Evolutionary conservation across 2,797 vertebrate species (phyloP).

Genomic region (Gymnocypris eckloni): DNA sequence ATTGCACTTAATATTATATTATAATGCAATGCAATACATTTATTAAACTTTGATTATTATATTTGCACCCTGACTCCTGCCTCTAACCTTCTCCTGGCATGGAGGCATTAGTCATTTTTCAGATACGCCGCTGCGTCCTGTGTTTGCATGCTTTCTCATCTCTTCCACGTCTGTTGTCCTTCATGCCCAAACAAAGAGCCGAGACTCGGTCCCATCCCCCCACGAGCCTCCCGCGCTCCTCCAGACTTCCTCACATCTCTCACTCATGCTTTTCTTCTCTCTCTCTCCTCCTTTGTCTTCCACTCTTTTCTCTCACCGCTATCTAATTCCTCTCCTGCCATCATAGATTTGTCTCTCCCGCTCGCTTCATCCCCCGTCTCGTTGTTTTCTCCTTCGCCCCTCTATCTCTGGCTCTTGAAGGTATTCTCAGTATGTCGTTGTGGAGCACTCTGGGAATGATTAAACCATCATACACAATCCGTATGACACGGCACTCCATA

Average conservation of each 20-base stretch:
- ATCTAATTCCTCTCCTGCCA: conserved; percentile 44
- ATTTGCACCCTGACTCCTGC: not conserved
- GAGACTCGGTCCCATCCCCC: conserved; percentile 57
- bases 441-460: conserved; percentile 81
- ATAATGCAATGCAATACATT: not conserved
- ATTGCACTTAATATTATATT: not conserved
- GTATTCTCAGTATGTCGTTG: conserved; percentile 67
- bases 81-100: not conserved
- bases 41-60: not conserved
- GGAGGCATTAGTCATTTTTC: not conserved
- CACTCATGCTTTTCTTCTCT: conserved; percentile 40
- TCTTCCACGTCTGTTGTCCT: conserved; percentile 61
- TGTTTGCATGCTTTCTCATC: not conserved
- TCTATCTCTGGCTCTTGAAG: conserved; percentile 55
- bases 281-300: conserved; percentile 42
- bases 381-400: conserved; percentile 63
- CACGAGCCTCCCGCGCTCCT: conserved; percentile 5
- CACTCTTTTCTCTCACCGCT: conserved; percentile 32
- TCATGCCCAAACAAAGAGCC: conserved; percentile 71
- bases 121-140: not conserved
- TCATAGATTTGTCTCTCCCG: conserved; percentile 31
- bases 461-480: conserved; percentile 82
- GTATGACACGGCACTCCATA: conserved; percentile 80
- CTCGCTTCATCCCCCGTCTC: conserved; percentile 65
- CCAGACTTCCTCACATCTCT: conserved; percentile 42